Percentiles rank a stretch among this genome's conserved stretches.
Conservation (phyloP, 2,888 invertebrate species). For the Yponomeuta cagnagella region DNA sequence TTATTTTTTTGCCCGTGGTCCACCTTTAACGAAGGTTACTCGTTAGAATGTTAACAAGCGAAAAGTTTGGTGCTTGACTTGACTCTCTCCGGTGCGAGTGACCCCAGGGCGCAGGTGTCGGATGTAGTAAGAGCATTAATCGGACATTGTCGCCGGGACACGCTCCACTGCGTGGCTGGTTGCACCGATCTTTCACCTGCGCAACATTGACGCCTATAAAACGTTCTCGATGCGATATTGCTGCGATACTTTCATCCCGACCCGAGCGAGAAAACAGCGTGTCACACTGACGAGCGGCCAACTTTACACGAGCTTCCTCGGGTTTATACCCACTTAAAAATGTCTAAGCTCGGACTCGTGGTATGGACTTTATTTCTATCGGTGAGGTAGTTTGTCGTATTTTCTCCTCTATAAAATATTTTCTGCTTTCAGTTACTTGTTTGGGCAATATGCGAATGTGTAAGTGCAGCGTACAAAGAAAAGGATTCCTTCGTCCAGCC, state of each 20-base stretch:
- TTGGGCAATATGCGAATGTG: constrained; percentile 58
- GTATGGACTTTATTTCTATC: constrained; percentile 37
- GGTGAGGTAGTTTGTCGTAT: constrained; percentile 12
- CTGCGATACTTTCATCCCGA: constrained; percentile 71
- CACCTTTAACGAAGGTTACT: no score
- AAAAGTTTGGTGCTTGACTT: background rate
- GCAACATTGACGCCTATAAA: constrained; percentile 75
- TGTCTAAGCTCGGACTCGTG: constrained; percentile 57
- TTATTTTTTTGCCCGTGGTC: no score
- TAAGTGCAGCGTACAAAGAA: constrained; percentile 46
- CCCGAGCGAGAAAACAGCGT: constrained; percentile 63
- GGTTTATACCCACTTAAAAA: constrained; percentile 62
- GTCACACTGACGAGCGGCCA: constrained; percentile 41
- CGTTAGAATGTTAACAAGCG: no score
- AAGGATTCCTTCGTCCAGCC: constrained; percentile 66
- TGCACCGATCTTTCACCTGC: constrained; percentile 73
- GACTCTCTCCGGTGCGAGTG: background rate
- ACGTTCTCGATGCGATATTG: constrained; percentile 69
- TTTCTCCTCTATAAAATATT: constrained; percentile 2
- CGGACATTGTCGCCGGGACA: constrained; percentile 67
- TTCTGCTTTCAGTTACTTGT: constrained; percentile 55
- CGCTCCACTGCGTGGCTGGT: constrained; percentile 67
- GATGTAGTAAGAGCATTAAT: constrained; percentile 72
- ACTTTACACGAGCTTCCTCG: constrained; percentile 39
- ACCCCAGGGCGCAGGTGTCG: constrained; percentile 23